Conservation (phyloP, 2,113 vertebrate species). For the Cynoglossus semilaevis region DNA sequence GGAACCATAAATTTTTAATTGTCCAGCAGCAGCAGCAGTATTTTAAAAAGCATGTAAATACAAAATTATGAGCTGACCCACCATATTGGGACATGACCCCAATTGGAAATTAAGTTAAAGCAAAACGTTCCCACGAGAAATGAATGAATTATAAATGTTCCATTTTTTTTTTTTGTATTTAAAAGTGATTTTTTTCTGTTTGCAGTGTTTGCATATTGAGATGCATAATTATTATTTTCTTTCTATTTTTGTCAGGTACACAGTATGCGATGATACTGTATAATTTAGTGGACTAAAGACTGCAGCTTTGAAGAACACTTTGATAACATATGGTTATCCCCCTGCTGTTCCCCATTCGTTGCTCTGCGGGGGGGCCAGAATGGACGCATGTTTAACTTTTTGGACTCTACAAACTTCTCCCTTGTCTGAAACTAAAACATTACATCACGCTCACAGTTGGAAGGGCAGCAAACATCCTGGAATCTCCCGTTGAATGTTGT, state of each 20-base stretch:
- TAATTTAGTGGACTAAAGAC: slow-evolving; percentile 49
- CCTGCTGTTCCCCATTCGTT: slow-evolving; percentile 61
- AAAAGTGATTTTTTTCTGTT: slow-evolving; percentile 5
- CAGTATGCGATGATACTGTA: slow-evolving; percentile 52
- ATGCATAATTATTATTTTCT: slow-evolving; percentile 29
- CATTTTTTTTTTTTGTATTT: slow-evolving; percentile 1
- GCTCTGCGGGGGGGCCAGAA: slow-evolving; percentile 63
- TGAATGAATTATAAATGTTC: background rate
- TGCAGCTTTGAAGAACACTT: slow-evolving; percentile 63
- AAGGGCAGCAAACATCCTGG: slow-evolving; percentile 54
- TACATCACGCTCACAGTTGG: slow-evolving; percentile 67
- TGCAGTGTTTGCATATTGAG: slow-evolving; percentile 6
- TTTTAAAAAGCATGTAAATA: slow-evolving; percentile 53
- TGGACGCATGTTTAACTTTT: slow-evolving; percentile 63
- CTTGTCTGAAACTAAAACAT: slow-evolving; percentile 70
- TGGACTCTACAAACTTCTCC: slow-evolving; percentile 68
- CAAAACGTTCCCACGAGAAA: background rate
- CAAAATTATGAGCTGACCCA: slow-evolving; percentile 52
- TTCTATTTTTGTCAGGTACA: slow-evolving; percentile 55
- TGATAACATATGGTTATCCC: slow-evolving; percentile 68
- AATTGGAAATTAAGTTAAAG: slow-evolving; percentile 30
- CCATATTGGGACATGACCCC: background rate
- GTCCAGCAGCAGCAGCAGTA: slow-evolving; percentile 52
- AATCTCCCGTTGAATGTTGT: slow-evolving; percentile 54
- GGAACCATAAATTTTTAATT: slow-evolving; percentile 69